Conservation (phyloP, 2,888 invertebrate species). For the Yponomeuta evonymella region DNA sequence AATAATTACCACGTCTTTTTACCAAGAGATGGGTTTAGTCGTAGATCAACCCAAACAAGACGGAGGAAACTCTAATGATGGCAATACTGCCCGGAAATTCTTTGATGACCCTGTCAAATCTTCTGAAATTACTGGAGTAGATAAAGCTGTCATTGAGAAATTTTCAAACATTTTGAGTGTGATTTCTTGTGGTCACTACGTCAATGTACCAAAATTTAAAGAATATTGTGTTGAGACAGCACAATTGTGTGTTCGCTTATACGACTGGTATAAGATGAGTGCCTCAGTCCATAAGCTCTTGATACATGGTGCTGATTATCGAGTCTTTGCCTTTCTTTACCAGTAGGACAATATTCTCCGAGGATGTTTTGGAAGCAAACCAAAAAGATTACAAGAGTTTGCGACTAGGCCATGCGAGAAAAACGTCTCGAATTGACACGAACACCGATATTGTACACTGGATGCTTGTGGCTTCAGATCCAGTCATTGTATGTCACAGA, state of each 20-base stretch:
- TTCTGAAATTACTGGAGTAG: constrained; percentile 21
- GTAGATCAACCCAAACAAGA: constrained; percentile 18
- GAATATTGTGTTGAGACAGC: constrained; percentile 7
- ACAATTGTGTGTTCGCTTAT: not conserved
- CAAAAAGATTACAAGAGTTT: too few species aligned
- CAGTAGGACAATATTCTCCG: too few species aligned
- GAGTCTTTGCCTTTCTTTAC: too few species aligned
- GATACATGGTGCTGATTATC: too few species aligned
- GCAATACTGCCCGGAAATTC: constrained; percentile 22
- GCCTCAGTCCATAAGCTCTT: too few species aligned
- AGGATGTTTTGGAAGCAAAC: too few species aligned
- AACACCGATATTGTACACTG: constrained; percentile 9
- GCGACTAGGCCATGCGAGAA: not conserved
- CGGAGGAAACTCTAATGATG: constrained; percentile 23
- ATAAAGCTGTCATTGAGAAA: constrained; percentile 20
- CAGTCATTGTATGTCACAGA: constrained; percentile 7
- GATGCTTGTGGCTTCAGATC: constrained; percentile 3
- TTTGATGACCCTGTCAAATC: constrained; percentile 19
- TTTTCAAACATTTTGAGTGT: constrained; percentile 17
- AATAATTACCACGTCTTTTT: too few species aligned
- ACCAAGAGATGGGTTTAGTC: too few species aligned
- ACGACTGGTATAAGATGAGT: too few species aligned
- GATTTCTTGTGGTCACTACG: constrained; percentile 16
- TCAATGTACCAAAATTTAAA: constrained; percentile 9
- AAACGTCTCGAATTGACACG: not conserved